Percentiles rank a stretch among this genome's conserved stretches.
Evolutionary conservation across 92 coral and sea anemone species (phyloP).

Genomic region (Parazoanthus atlanticus): DNA sequence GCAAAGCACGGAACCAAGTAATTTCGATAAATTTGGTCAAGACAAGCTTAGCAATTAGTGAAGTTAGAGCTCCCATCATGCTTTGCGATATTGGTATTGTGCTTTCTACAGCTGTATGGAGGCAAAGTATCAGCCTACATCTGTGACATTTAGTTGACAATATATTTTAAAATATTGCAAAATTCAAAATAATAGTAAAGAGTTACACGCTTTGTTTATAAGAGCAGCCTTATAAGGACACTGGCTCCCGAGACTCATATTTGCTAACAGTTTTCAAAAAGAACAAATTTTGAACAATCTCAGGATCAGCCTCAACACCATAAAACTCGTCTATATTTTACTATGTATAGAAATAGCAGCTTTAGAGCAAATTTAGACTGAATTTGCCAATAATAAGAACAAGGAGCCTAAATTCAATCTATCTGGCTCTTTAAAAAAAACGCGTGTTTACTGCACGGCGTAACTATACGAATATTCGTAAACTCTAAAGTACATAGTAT

Average conservation of each 20-base stretch:
- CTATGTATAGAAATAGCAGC: background rate
- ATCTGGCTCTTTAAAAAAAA: too few species aligned
- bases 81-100: too few species aligned
- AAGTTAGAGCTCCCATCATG: too few species aligned
- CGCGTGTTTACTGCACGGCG: background rate
- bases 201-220: background rate
- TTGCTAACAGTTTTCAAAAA: too few species aligned
- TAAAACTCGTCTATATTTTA: background rate
- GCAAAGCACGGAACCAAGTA: too few species aligned
- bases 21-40: too few species aligned
- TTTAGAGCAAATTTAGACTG: background rate
- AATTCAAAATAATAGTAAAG: constrained; percentile 2
- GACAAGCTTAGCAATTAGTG: too few species aligned
- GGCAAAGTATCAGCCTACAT: background rate
- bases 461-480: background rate
- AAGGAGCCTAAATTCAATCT: background rate
- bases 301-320: background rate
- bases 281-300: background rate
- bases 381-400: background rate
- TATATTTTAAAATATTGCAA: constrained; percentile 15
- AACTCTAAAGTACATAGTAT: background rate
- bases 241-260: background rate
- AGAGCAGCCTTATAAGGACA: background rate
- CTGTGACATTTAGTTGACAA: background rate
- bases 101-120: background rate